These are phyloP conservation scores for Thysanoteuthis rhombus DNA, from an alignment of 2,888 invertebrate species.

Conservation along the genomic window DNA sequence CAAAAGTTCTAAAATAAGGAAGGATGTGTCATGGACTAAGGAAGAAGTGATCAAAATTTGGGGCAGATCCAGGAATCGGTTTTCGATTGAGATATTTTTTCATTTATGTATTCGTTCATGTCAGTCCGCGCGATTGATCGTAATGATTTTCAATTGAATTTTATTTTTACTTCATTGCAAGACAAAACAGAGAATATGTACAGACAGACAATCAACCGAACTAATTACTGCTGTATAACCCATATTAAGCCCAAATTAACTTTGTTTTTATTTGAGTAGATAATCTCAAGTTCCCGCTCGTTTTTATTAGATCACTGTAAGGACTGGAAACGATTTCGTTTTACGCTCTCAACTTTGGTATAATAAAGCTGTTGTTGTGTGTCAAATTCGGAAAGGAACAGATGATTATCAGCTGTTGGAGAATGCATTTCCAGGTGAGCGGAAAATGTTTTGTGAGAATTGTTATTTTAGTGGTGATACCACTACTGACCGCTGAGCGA, in stretches of 20 bases:
- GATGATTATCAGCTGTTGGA: neutral
- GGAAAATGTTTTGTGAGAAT: neutral
- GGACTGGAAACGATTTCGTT: neutral
- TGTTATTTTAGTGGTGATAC: neutral
- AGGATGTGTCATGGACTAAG: too few species aligned
- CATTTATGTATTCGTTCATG: too few species aligned
- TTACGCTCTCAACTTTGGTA: neutral
- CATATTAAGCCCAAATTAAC: neutral
- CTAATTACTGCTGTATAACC: neutral
- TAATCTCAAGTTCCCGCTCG: neutral
- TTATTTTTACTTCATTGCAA: too few species aligned
- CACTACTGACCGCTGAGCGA: neutral
- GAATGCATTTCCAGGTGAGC: neutral
- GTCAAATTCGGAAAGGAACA: neutral
- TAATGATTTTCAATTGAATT: too few species aligned
- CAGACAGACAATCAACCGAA: neutral
- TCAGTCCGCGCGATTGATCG: too few species aligned
- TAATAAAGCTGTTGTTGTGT: neutral
- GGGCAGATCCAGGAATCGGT: too few species aligned
- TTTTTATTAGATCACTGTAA: neutral
- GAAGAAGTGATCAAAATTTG: too few species aligned
- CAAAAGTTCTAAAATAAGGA: too few species aligned
- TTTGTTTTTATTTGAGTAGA: neutral
- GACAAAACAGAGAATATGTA: neutral
- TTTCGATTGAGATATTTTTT: too few species aligned